A percentile compares a stretch with the other conserved stretches of the same genome.
Evolutionary conservation across 2,797 vertebrate species (phyloP).

Genomic region (Sus cebifrons): DNA sequence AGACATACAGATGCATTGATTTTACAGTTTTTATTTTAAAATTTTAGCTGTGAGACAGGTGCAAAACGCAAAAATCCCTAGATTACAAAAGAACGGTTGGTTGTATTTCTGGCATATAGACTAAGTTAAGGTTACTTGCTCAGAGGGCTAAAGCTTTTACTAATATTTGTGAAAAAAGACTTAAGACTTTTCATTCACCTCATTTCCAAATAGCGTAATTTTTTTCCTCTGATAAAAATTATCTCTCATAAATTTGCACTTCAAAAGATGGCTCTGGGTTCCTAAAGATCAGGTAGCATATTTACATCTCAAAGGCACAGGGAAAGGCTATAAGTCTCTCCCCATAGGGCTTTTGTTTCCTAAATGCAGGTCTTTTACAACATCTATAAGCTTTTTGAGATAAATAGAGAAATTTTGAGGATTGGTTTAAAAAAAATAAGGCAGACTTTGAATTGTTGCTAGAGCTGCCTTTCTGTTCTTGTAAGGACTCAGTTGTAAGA

Average conservation of each 20-base stretch:
- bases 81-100: background rate
- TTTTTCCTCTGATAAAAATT: constrained; percentile 5
- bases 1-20: background rate
- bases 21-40: background rate
- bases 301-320: background rate
- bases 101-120: background rate
- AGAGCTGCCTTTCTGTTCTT: background rate
- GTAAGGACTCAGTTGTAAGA: background rate
- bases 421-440: background rate
- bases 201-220: background rate
- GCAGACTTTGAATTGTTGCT: background rate
- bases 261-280: background rate
- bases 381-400: background rate
- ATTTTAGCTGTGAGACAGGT: background rate
- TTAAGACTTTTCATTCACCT: background rate
- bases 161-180: background rate
- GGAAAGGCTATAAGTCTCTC: background rate
- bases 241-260: background rate
- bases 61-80: background rate
- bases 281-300: background rate
- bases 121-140: background rate
- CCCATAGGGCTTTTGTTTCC: background rate
- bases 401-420: background rate
- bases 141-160: background rate
- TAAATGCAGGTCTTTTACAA: background rate